Conservation (phyloP, 2,797 vertebrate species). For the Balearica regulorum region DNA sequence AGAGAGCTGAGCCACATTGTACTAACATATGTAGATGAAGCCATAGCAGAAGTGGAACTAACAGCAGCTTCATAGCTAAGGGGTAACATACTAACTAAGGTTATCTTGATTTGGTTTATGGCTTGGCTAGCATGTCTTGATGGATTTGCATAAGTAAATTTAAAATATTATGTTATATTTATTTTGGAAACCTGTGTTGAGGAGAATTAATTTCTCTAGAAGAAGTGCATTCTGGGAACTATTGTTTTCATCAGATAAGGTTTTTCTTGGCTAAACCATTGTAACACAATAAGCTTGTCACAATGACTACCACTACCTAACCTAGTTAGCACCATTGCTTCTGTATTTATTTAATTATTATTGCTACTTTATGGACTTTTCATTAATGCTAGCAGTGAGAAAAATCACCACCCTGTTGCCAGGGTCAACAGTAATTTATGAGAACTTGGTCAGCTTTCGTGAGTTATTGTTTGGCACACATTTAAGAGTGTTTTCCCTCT, state of each 20-base stretch:
- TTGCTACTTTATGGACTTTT: slow-evolving; percentile 3
- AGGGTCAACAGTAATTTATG: slow-evolving; percentile 22
- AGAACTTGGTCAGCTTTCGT: neutral
- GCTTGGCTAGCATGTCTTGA: neutral
- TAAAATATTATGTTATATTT: slow-evolving; percentile 27
- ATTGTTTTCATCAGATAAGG: slow-evolving; percentile 21
- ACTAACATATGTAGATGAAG: neutral
- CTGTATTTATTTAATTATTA: slow-evolving; percentile 30
- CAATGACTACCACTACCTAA: neutral
- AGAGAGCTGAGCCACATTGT: neutral
- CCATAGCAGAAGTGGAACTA: neutral
- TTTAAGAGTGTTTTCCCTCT: neutral
- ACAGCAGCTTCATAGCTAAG: neutral
- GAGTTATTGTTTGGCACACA: neutral
- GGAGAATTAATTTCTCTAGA: slow-evolving; percentile 3
- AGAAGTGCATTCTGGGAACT: neutral
- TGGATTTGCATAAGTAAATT: slow-evolving; percentile 12
- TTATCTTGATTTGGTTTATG: neutral
- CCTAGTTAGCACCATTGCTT: neutral
- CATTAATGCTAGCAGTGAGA: neutral
- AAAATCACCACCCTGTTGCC: slow-evolving; percentile 2
- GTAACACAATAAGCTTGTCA: neutral
- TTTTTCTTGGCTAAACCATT: slow-evolving; percentile 22
- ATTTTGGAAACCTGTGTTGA: neutral
- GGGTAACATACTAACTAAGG: neutral